Evolutionary conservation across 2,888 invertebrate species (phyloP).

Genomic region (Cataglyphis altisquamis): DNA sequence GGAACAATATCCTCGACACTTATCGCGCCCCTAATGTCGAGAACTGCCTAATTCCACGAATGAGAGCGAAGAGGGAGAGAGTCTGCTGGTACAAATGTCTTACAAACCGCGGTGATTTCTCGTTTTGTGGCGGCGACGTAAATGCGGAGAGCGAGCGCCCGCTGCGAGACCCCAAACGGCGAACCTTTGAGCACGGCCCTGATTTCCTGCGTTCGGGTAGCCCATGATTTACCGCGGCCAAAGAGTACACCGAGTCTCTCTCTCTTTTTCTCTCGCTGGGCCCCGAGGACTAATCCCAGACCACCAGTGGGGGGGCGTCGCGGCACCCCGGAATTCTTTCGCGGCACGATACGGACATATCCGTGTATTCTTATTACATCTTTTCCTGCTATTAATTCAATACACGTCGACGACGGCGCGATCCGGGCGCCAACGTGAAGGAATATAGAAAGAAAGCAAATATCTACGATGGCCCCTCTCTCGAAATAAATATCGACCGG

Average conservation of each 20-base stretch:
- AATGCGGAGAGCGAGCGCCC: slow-evolving; percentile 78
- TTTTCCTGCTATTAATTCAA: slow-evolving; percentile 74
- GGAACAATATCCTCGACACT: slow-evolving; percentile 23
- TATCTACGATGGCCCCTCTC: background rate
- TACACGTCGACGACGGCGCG: slow-evolving; percentile 57
- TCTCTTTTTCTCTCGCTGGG: slow-evolving; percentile 72
- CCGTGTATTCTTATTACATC: slow-evolving; percentile 64
- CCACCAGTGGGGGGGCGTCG: slow-evolving; percentile 79
- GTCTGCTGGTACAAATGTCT: slow-evolving; percentile 82
- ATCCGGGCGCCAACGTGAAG: slow-evolving; percentile 68
- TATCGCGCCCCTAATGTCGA: slow-evolving; percentile 7
- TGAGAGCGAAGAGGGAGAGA: slow-evolving; percentile 14
- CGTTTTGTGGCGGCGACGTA: slow-evolving; percentile 80
- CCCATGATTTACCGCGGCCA: slow-evolving; percentile 83
- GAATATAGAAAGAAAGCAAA: slow-evolving; percentile 62
- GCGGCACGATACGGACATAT: slow-evolving; percentile 82
- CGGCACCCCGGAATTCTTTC: slow-evolving; percentile 82
- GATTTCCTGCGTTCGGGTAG: slow-evolving; percentile 82
- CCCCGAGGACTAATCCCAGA: slow-evolving; percentile 76
- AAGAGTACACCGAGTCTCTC: slow-evolving; percentile 75
- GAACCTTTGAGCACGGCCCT: slow-evolving; percentile 82
- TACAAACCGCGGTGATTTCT: slow-evolving; percentile 82
- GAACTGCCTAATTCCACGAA: slow-evolving; percentile 31
- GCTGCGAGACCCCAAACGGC: slow-evolving; percentile 84
- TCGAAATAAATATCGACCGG: slow-evolving; percentile 56